phyloP scores from a whole-genome alignment of 2,797 vertebrate species.

The Rhynchonycteris naso region DNA sequence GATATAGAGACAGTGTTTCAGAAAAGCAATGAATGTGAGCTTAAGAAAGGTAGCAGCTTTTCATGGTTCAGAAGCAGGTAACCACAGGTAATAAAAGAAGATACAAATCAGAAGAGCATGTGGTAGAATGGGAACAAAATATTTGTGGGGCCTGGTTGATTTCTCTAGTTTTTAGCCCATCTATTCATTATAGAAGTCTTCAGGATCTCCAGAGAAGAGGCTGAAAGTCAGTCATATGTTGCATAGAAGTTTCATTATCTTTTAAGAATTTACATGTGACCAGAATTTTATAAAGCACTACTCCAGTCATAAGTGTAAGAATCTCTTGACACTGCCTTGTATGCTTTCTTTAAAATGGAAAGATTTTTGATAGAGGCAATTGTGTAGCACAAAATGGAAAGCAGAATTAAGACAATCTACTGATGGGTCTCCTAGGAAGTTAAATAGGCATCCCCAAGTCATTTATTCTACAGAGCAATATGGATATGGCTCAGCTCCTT shows the following conservation, averaged over 20 bases:
- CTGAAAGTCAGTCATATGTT: neutral
- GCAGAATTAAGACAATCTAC: neutral
- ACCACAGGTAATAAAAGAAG: neutral
- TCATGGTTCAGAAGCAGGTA: neutral
- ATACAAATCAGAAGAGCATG: neutral
- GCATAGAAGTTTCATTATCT: neutral
- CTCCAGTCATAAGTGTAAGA: neutral
- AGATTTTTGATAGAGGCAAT: neutral
- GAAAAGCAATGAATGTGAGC: neutral
- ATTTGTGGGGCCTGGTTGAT: neutral
- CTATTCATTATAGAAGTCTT: neutral
- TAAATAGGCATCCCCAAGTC: neutral
- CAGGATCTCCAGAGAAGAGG: neutral
- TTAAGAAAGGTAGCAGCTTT: neutral
- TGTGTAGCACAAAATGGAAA: neutral
- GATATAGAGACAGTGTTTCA: neutral
- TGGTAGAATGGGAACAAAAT: neutral
- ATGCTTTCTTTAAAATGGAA: neutral
- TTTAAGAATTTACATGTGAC: neutral
- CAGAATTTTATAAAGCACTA: neutral
- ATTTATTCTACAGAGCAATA: neutral
- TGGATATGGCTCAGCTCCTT: neutral
- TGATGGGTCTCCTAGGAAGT: neutral
- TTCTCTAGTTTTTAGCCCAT: neutral
- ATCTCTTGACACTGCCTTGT: neutral